Evolutionary conservation across 2,888 invertebrate genomes (phyloP).

Genomic region (Argynnis bischoffii): DNA sequence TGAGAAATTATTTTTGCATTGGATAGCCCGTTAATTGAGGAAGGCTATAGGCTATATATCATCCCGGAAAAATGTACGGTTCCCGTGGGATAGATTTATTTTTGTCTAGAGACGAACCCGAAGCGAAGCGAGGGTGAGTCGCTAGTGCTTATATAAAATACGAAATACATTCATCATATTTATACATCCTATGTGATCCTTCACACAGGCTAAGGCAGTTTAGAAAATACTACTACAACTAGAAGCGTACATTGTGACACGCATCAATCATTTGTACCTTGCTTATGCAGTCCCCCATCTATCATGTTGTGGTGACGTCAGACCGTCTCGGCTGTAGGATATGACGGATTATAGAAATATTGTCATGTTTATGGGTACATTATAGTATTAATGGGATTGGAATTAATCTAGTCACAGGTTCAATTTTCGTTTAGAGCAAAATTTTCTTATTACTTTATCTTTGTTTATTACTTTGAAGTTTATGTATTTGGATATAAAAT

Average conservation of each 20-base stretch:
- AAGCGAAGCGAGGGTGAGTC: too few relatives aligned
- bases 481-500: too few relatives aligned
- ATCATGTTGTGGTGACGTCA: constrained; percentile 28
- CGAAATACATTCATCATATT: neutral
- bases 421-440: too few relatives aligned
- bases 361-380: constrained; percentile 12
- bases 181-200: neutral
- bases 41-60: too few relatives aligned
- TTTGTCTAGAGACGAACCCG: too few relatives aligned
- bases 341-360: constrained; percentile 25
- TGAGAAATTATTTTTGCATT: too few relatives aligned
- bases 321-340: constrained; percentile 19
- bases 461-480: too few relatives aligned
- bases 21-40: too few relatives aligned
- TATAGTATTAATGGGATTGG: neutral
- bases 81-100: too few relatives aligned
- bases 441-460: too few relatives aligned
- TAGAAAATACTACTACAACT: neutral
- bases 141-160: neutral
- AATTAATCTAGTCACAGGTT: too few relatives aligned
- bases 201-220: neutral
- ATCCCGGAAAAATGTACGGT: too few relatives aligned
- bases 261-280: constrained; percentile 42
- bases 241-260: constrained; percentile 14
- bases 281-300: constrained; percentile 36